These are phyloP conservation scores for Operophtera brumata DNA, from an alignment of 2,888 invertebrate species.

Conservation along the genomic window DNA sequence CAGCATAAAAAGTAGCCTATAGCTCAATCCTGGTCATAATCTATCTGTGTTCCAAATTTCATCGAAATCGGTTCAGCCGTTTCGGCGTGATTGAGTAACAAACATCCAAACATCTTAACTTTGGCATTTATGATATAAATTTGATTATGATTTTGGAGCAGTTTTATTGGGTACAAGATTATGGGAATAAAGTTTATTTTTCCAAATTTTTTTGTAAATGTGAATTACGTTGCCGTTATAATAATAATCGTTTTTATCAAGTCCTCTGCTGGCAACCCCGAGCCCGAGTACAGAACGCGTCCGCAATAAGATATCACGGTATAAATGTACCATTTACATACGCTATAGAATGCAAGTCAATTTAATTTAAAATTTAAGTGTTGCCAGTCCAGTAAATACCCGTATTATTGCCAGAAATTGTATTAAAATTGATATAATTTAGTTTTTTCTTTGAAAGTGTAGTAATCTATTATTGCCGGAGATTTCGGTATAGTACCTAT, in stretches of 20 bases:
- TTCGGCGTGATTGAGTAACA: too few species aligned
- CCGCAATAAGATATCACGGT: conserved; percentile 46
- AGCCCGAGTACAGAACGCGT: conserved; percentile 38
- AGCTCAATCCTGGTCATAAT: too few species aligned
- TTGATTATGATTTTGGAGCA: too few species aligned
- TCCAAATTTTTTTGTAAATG: too few species aligned
- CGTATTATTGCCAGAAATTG: conserved; percentile 1
- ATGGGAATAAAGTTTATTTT: too few species aligned
- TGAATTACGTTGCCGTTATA: conserved; percentile 1
- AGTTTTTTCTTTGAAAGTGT: neutral
- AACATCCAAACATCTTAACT: too few species aligned
- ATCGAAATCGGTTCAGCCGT: too few species aligned
- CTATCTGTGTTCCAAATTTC: too few species aligned
- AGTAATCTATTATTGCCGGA: too few species aligned
- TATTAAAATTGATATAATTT: neutral
- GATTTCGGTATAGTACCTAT: neutral
- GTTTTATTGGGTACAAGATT: too few species aligned
- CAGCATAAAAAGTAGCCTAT: too few species aligned
- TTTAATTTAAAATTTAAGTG: conserved; percentile 32
- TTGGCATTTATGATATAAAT: too few species aligned
- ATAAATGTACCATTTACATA: conserved; percentile 47
- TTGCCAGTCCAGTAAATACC: conserved; percentile 23
- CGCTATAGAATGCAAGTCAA: conserved; percentile 53
- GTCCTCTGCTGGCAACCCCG: conserved; percentile 31
- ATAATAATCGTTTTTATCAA: conserved; percentile 21